These are phyloP conservation scores for Formica aserva DNA, from an alignment of 2,888 invertebrate species.

Conservation along the genomic window DNA sequence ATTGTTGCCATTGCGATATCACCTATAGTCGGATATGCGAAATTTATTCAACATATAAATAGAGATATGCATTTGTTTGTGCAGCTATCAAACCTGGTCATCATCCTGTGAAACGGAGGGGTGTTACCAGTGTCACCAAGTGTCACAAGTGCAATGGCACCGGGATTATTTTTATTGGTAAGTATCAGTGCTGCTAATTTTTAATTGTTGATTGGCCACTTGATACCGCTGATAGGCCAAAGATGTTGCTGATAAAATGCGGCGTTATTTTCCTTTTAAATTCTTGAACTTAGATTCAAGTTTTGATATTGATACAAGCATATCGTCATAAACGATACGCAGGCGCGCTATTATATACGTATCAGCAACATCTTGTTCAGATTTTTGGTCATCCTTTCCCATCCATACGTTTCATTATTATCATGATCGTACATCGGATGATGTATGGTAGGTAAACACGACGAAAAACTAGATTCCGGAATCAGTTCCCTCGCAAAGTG, in stretches of 20 bases:
- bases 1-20: not conserved
- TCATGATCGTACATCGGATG: conserved; percentile 85
- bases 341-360: not conserved
- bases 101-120: conserved; percentile 94
- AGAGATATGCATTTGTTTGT: conserved; percentile 58
- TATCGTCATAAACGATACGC: not conserved
- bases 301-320: not conserved
- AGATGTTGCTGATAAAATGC: conserved; percentile 66
- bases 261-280: not conserved
- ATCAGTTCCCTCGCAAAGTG: conserved; percentile 85
- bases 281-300: not conserved
- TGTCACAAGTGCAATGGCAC: conserved; percentile 96
- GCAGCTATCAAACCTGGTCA: conserved; percentile 85
- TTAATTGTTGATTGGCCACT: conserved; percentile 41
- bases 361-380: conserved; percentile 63
- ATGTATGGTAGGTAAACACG: conserved; percentile 85
- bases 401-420: conserved; percentile 83
- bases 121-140: conserved; percentile 93
- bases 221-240: conserved; percentile 52
- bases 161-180: conserved; percentile 93
- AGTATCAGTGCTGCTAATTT: conserved; percentile 68
- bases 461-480: conserved; percentile 85
- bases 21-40: not conserved
- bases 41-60: conserved; percentile 11
- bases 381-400: conserved; percentile 70